Evolutionary conservation across 1,140 invertebrate species (phyloP), one percentile per base, ranked within the genome.

Genomic region (Tachypleus tridentatus): DNA sequence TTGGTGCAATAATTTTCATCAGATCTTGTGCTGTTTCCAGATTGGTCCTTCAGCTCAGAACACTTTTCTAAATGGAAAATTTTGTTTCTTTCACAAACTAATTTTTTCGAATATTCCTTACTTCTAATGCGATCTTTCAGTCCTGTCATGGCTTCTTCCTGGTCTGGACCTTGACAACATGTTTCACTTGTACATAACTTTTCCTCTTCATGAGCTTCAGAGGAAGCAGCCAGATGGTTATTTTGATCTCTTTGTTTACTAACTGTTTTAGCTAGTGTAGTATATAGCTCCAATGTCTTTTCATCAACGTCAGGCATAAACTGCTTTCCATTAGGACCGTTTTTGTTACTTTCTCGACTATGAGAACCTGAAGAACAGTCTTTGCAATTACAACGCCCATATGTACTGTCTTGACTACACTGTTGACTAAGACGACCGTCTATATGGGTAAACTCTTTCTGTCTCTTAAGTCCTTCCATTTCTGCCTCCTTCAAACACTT

Each of bases 231-330:
- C 9, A 50, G 62, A 61, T 77, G 3, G 83, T 86, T 54, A 6
- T 58, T 65, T 48, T 8, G 52, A 54, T n/a, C 53, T 8, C 1
- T 54, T 54, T 0, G n/a, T 51, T 67, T 68, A 5, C 50, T n/a
- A 4, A 11, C 29, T 75, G 90, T 91, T 76, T 93, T 93, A 4
- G 91, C 90, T 10, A 93, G 74, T 4, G 91, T 54, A 8, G 53
- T 54, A 54, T 94, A 94, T 67, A 93, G 71, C 72, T 3, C 81
- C 79, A 74, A 83, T 85, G 67, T 85, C 82, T 59, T 81, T 56
- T 47, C 51, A 49, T 49, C 29, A 29, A 29, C 29, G 8, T 51
- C 50, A 9, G 48, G 29, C 8, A 49, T 57, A 50, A 4, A 6
- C 10, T 5, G 3, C 57, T 51, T 57, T 9, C 57, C 54, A 10